Conservation (phyloP, 1,140 invertebrate species). For the Eciton burchellii region DNA sequence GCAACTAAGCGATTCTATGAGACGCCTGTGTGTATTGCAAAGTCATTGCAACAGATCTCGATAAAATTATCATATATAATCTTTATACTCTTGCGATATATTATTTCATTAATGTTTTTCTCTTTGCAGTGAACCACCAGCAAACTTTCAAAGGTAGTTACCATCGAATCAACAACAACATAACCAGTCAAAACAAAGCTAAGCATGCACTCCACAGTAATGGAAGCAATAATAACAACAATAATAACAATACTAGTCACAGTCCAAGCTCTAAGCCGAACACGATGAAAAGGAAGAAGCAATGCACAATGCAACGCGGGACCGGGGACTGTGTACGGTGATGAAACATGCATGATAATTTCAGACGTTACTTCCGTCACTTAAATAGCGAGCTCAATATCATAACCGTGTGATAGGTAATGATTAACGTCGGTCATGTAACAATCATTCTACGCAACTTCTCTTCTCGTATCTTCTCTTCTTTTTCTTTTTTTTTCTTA, state of each 20-base stretch:
- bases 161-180: constrained; percentile 81
- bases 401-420: constrained; percentile 70
- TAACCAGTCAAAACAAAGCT: constrained; percentile 79
- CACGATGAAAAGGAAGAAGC: constrained; percentile 82
- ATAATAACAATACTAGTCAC: constrained; percentile 77
- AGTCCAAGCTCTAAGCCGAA: constrained; percentile 79
- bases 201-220: constrained; percentile 80
- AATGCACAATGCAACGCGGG: constrained; percentile 78
- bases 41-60: constrained; percentile 6
- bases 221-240: constrained; percentile 78
- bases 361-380: constrained; percentile 63
- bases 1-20: constrained; percentile 19
- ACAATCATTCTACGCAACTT: constrained; percentile 60
- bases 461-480: not conserved
- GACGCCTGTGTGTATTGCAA: constrained; percentile 7
- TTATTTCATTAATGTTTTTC: constrained; percentile 5
- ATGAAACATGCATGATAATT: constrained; percentile 79
- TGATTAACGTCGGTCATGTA: constrained; percentile 63
- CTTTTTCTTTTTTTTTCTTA: constrained; percentile 1
- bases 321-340: constrained; percentile 84
- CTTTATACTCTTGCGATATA: not conserved
- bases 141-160: constrained; percentile 80
- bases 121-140: constrained; percentile 79
- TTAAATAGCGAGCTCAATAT: constrained; percentile 76
- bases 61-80: constrained; percentile 63